Conservation (phyloP, 2,113 vertebrate genomes). For the Notarius quadriscutis region DNA sequence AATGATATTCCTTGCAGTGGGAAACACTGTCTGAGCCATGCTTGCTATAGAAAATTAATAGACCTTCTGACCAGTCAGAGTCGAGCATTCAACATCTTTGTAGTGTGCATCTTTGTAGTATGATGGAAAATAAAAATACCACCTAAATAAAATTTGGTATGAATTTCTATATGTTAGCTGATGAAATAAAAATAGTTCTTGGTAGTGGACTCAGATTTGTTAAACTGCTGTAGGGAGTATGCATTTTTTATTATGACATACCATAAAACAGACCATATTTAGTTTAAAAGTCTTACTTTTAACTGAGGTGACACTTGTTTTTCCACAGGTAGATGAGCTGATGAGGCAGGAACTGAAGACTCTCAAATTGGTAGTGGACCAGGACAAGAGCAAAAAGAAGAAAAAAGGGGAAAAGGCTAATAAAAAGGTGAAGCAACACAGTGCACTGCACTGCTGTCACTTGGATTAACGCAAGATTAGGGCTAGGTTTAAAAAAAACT, state of each 20-base stretch:
- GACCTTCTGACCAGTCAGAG: not conserved
- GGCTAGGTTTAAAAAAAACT: not conserved
- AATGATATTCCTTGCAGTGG: not conserved
- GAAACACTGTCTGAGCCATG: not conserved
- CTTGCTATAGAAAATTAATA: not conserved
- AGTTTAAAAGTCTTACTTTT: not conserved
- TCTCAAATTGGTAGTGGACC: slow-evolving; percentile 75
- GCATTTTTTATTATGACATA: not conserved
- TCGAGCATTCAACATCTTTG: not conserved
- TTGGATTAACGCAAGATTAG: not conserved
- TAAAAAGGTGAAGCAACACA: slow-evolving; percentile 55
- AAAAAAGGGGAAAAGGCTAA: slow-evolving; percentile 60
- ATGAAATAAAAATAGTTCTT: not conserved
- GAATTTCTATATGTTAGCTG: not conserved
- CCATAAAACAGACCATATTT: not conserved
- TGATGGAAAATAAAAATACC: not conserved
- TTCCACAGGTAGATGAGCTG: slow-evolving; percentile 77
- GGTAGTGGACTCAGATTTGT: not conserved
- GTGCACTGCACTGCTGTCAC: not conserved
- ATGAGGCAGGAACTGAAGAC: slow-evolving; percentile 80
- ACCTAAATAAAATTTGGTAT: not conserved
- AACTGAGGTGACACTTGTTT: not conserved
- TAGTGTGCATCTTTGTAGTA: not conserved
- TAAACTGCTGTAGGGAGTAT: not conserved
- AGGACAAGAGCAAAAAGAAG: slow-evolving; percentile 61